phyloP scores from a whole-genome alignment of 2,888 invertebrate species.

The Lapara coniferarum region DNA sequence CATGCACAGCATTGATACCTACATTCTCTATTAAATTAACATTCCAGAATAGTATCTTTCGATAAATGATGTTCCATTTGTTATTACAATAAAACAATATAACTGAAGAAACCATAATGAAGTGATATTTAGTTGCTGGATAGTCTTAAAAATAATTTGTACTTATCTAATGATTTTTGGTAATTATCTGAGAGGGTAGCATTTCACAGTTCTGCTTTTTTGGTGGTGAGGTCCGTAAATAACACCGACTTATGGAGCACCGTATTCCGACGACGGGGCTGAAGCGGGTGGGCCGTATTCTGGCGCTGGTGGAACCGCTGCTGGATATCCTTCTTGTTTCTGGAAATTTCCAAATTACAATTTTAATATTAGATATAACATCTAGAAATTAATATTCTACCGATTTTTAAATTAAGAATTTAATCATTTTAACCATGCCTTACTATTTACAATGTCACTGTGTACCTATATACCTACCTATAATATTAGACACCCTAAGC shows the following conservation, averaged over 20 bases:
- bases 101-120: too few relatives aligned
- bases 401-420: too few relatives aligned
- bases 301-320: slow-evolving; percentile 66
- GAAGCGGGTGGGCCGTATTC: slow-evolving; percentile 79
- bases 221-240: slow-evolving; percentile 47
- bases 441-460: background rate
- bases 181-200: slow-evolving; percentile 40
- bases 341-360: slow-evolving; percentile 45
- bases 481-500: background rate
- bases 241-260: slow-evolving; percentile 77
- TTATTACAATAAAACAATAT: too few relatives aligned
- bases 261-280: slow-evolving; percentile 84
- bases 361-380: background rate
- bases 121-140: background rate
- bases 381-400: too few relatives aligned
- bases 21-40: too few relatives aligned
- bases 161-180: slow-evolving; percentile 34
- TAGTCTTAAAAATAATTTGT: slow-evolving; percentile 23
- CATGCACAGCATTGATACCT: too few relatives aligned
- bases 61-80: too few relatives aligned
- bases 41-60: too few relatives aligned
- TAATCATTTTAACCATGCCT: too few relatives aligned
- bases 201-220: slow-evolving; percentile 34
- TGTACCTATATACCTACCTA: background rate
- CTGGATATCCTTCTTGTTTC: slow-evolving; percentile 85